These are phyloP conservation scores for Cheilosia soror DNA, from an alignment of 2,888 invertebrate genomes.

Conservation along the genomic window DNA sequence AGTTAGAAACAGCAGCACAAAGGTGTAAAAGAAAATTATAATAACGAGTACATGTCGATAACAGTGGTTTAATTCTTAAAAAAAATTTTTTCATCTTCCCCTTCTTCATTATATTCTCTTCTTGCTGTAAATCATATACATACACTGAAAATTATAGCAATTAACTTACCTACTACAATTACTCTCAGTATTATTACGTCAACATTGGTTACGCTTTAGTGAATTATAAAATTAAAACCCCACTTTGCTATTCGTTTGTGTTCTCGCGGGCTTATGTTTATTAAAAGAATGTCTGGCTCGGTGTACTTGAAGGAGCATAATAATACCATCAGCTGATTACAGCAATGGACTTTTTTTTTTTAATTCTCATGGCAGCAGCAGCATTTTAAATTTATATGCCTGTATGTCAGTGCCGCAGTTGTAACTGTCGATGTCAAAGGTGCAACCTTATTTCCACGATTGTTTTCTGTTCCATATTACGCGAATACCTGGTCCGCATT, in stretches of 20 bases:
- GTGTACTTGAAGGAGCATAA: conserved; percentile 35
- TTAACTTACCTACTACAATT: conserved; percentile 54
- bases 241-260: conserved; percentile 37
- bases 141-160: conserved; percentile 53
- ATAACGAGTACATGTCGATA: conserved; percentile 28
- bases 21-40: conserved; percentile 47
- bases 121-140: conserved; percentile 34
- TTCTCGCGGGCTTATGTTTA: conserved; percentile 31
- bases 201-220: conserved; percentile 73
- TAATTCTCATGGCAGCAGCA: conserved; percentile 30
- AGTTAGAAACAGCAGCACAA: conserved; percentile 17
- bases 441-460: conserved; percentile 70
- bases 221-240: conserved; percentile 67
- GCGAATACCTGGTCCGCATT: conserved; percentile 26
- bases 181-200: conserved; percentile 68
- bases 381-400: conserved; percentile 2
- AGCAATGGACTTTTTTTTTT: conserved; percentile 34
- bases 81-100: conserved; percentile 40
- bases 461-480: conserved; percentile 62
- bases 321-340: conserved; percentile 56
- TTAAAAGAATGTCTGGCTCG: conserved; percentile 36
- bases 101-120: conserved; percentile 13
- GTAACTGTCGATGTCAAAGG: conserved; percentile 70
- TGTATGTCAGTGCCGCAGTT: conserved; percentile 32
- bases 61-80: conserved; percentile 55